Evolutionary conservation across 2,113 vertebrate species (phyloP).

Genomic region (Pseudonaja textilis): DNA sequence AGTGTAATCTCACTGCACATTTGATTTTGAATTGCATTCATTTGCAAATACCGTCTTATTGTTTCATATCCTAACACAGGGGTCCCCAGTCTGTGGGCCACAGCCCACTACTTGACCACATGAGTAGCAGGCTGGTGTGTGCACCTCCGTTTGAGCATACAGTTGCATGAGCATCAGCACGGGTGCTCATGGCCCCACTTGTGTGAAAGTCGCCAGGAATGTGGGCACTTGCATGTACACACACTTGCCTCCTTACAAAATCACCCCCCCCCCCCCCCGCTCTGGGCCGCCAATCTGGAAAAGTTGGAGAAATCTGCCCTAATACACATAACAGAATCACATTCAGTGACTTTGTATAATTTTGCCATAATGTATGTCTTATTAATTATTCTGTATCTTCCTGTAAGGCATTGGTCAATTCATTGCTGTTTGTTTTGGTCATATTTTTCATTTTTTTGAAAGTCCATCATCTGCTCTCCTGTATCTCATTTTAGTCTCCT

Average conservation of each 20-base stretch:
- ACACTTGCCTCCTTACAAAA: too few species aligned
- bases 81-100: too few species aligned
- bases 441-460: neutral
- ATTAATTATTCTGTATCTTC: neutral
- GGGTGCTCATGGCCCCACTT: too few species aligned
- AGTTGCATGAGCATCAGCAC: too few species aligned
- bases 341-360: neutral
- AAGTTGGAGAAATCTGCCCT: neutral
- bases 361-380: neutral
- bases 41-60: neutral
- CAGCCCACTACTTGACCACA: too few species aligned
- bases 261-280: too few species aligned
- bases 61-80: neutral
- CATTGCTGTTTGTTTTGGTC: neutral
- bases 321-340: neutral
- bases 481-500: neutral
- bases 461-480: neutral
- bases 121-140: too few species aligned
- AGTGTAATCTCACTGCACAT: neutral
- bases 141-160: too few species aligned
- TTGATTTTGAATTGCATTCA: neutral
- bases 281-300: too few species aligned
- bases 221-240: too few species aligned
- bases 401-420: neutral
- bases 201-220: too few species aligned